A percentile compares a stretch with the other conserved stretches of the same genome.
Conservation (phyloP, 2,888 invertebrate genomes). For the Athalia circularis region DNA sequence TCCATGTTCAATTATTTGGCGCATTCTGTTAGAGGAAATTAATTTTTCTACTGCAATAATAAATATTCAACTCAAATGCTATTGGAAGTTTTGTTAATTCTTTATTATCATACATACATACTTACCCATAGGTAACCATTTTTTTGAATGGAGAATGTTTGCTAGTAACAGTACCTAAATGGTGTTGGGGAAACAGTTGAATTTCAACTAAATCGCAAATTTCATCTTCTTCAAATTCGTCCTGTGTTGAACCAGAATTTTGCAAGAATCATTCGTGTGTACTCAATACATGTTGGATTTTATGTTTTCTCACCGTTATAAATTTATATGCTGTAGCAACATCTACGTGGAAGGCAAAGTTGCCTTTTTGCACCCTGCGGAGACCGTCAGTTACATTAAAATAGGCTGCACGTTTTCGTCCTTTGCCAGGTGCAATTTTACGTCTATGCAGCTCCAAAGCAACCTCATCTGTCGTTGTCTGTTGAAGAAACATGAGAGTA, state of each 20-base stretch:
- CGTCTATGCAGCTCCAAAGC: slow-evolving; percentile 78
- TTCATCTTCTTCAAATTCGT: slow-evolving; percentile 80
- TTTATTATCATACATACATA: neutral
- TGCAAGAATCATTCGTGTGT: neutral
- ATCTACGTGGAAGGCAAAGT: slow-evolving; percentile 84
- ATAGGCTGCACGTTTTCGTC: slow-evolving; percentile 59
- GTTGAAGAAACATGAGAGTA: slow-evolving; percentile 23
- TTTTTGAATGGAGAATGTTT: slow-evolving; percentile 66
- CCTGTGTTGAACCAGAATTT: slow-evolving; percentile 55
- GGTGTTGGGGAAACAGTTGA: slow-evolving; percentile 56
- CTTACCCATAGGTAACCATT: slow-evolving; percentile 66
- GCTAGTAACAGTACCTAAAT: slow-evolving; percentile 57
- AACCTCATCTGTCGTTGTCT: slow-evolving; percentile 81
- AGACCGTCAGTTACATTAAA: slow-evolving; percentile 77
- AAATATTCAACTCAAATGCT: neutral
- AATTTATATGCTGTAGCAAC: slow-evolving; percentile 82
- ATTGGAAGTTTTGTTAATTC: neutral
- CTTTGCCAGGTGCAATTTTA: slow-evolving; percentile 74
- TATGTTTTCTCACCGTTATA: slow-evolving; percentile 73
- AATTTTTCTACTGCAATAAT: too few relatives aligned
- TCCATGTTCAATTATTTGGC: slow-evolving; percentile 61
- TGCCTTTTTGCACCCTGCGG: slow-evolving; percentile 78
- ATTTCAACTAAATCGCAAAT: slow-evolving; percentile 81
- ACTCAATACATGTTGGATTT: neutral
- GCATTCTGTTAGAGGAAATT: slow-evolving; percentile 50